Percentiles rank a stretch among this genome's conserved stretches.
phyloP scores from a whole-genome alignment of 2,797 vertebrate species.

The Coracias cyanogaster region DNA sequence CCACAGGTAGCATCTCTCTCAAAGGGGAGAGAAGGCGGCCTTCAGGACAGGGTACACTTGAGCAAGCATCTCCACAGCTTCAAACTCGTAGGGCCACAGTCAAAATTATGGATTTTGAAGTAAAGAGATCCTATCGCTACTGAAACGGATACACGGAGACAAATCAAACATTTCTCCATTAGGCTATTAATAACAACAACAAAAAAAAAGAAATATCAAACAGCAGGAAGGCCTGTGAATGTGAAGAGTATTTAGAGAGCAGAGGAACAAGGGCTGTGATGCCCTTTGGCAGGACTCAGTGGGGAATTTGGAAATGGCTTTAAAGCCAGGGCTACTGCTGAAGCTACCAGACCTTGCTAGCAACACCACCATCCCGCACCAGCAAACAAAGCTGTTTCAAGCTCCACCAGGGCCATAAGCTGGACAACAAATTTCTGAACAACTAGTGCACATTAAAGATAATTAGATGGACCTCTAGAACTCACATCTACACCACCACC shows the following conservation, averaged over 20 bases:
- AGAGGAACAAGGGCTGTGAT: not conserved
- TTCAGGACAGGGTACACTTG: not conserved
- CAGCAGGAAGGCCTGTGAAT: not conserved
- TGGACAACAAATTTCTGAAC: not conserved
- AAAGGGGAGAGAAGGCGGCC: not conserved
- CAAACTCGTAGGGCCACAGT: not conserved
- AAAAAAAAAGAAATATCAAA: not conserved
- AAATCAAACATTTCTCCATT: not conserved
- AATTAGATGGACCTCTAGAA: not conserved
- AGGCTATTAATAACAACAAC: not conserved
- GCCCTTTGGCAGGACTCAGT: not conserved
- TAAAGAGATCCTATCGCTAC: conserved; percentile 1
- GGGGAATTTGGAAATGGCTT: not conserved
- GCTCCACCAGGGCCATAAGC: not conserved
- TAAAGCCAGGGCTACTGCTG: not conserved
- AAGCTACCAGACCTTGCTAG: not conserved
- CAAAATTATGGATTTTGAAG: not conserved
- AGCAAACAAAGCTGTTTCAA: not conserved
- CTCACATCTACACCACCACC: not conserved
- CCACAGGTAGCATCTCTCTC: not conserved
- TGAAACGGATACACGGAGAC: not conserved
- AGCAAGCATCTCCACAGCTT: not conserved
- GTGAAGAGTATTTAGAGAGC: not conserved
- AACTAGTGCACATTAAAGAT: not conserved
- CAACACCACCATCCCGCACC: not conserved